A percentile compares a stretch with the other conserved stretches of the same genome.
These are phyloP conservation scores for Xiphorhynchus erythropygius DNA, from an alignment of 2,797 vertebrate species.

Conservation along the genomic window DNA sequence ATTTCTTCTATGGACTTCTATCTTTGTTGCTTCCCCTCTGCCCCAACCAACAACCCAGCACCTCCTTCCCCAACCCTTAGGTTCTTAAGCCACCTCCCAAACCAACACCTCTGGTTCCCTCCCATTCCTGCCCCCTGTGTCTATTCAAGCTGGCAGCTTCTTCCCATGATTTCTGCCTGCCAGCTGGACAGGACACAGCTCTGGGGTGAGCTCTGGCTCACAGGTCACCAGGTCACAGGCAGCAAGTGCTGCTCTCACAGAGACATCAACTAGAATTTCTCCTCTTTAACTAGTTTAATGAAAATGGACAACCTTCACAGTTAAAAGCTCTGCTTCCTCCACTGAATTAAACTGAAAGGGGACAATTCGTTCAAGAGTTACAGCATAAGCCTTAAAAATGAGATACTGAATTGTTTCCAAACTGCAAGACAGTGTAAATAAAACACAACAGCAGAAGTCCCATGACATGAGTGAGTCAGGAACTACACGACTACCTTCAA, in stretches of 20 bases:
- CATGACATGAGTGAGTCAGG: not conserved
- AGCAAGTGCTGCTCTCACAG: not conserved
- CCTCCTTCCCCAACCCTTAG: not conserved
- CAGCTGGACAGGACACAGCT: not conserved
- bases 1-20: not conserved
- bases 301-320: not conserved
- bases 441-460: not conserved
- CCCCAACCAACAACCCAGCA: not conserved
- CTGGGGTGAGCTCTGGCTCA: not conserved
- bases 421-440: not conserved
- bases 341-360: not conserved
- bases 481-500: not conserved
- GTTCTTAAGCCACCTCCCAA: not conserved
- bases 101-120: not conserved
- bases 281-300: not conserved
- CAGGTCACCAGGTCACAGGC: not conserved
- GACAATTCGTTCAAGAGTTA: not conserved
- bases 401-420: not conserved
- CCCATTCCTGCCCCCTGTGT: rapidly evolving
- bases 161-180: not conserved
- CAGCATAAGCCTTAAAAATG: not conserved
- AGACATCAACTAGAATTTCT: not conserved
- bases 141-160: not conserved
- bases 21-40: not conserved
- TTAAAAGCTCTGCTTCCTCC: not conserved